Percentiles rank a stretch among this genome's conserved stretches.
Evolutionary conservation across 2,888 invertebrate genomes (phyloP).

Genomic region (Callyntrura guangdongensis): DNA sequence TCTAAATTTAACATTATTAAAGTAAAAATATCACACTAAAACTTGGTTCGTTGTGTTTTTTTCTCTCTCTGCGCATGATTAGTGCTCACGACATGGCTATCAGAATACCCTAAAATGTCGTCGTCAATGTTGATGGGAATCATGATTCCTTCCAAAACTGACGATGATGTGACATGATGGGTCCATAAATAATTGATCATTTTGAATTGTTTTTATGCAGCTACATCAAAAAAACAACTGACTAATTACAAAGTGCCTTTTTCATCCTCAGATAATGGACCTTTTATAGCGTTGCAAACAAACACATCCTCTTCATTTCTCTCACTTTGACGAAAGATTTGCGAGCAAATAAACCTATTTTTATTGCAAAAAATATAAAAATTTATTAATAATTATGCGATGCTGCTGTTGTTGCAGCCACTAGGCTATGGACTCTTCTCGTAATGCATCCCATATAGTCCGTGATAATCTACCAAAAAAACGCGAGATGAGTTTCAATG

Average conservation of each 20-base stretch:
- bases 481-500: slow-evolving; percentile 58
- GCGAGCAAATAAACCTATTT: slow-evolving; percentile 66
- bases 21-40: background rate
- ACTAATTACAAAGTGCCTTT: slow-evolving; percentile 58
- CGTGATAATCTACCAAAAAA: background rate
- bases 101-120: slow-evolving; percentile 62
- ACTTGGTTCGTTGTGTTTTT: slow-evolving; percentile 11
- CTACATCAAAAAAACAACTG: slow-evolving; percentile 13
- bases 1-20: slow-evolving; percentile 47
- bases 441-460: slow-evolving; percentile 43
- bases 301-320: slow-evolving; percentile 58
- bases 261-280: background rate
- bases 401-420: slow-evolving; percentile 2
- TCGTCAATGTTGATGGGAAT: slow-evolving; percentile 63
- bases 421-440: background rate
- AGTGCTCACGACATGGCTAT: slow-evolving; percentile 60
- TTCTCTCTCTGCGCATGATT: slow-evolving; percentile 49
- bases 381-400: slow-evolving; percentile 34
- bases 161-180: slow-evolving; percentile 60
- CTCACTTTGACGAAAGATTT: slow-evolving; percentile 32
- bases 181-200: slow-evolving; percentile 57
- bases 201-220: slow-evolving; percentile 39
- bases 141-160: slow-evolving; percentile 66
- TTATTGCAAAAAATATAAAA: slow-evolving; percentile 56
- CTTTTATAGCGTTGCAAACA: slow-evolving; percentile 9